Evolutionary conservation across 2,797 vertebrate species (phyloP).

Genomic region (Lacerta bilineata): DNA sequence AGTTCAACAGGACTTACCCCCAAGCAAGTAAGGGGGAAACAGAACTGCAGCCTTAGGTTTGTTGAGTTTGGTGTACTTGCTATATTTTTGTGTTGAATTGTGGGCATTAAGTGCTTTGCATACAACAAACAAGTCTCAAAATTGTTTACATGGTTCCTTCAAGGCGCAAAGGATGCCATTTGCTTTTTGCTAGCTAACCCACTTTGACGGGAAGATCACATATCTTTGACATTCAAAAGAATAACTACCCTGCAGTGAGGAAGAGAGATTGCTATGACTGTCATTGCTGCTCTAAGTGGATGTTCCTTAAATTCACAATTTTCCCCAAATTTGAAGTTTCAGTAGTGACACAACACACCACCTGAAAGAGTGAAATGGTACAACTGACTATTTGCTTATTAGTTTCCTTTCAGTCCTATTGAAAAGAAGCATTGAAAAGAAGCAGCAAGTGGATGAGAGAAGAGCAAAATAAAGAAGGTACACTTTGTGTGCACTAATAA

Average conservation of each 20-base stretch:
- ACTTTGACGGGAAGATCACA: slow-evolving; percentile 83
- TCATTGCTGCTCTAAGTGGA: background rate
- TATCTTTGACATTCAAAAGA: slow-evolving; percentile 76
- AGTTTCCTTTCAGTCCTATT: slow-evolving; percentile 13
- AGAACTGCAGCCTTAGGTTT: background rate
- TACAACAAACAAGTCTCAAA: slow-evolving; percentile 82
- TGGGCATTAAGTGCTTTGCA: slow-evolving; percentile 78
- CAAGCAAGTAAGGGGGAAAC: background rate
- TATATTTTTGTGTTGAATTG: slow-evolving; percentile 38
- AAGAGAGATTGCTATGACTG: slow-evolving; percentile 27
- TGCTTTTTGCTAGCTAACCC: slow-evolving; percentile 81
- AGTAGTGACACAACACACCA: background rate
- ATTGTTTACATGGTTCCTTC: slow-evolving; percentile 77
- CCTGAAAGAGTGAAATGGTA: background rate
- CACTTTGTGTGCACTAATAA: background rate
- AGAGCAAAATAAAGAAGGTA: background rate
- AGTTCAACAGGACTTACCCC: background rate
- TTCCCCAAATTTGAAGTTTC: background rate
- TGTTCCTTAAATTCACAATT: slow-evolving; percentile 17
- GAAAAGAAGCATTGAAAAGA: background rate
- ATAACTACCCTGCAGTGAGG: slow-evolving; percentile 58
- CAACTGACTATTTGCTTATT: slow-evolving; percentile 11
- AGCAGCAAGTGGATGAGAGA: background rate
- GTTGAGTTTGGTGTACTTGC: background rate
- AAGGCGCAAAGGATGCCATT: slow-evolving; percentile 79